Percentiles rank a stretch among this genome's conserved stretches.
phyloP scores from a whole-genome alignment of 2,888 invertebrate species.

The Cerastis rubricosa region DNA sequence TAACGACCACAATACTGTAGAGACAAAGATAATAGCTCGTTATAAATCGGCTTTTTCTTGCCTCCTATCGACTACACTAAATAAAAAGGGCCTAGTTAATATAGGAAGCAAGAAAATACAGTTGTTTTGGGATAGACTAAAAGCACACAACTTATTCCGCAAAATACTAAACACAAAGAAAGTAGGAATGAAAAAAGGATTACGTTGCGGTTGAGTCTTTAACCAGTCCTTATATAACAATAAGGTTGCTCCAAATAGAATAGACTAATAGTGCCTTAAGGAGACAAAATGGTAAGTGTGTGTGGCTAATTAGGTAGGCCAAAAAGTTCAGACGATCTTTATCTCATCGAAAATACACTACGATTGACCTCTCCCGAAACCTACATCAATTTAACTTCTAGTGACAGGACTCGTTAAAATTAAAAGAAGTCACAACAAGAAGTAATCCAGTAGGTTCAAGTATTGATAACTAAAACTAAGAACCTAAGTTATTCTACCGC shows the following conservation, averaged over 20 bases:
- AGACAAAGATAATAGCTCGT: constrained; percentile 45
- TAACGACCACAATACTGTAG: neutral
- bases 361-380: neutral
- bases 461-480: neutral
- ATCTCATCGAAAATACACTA: neutral
- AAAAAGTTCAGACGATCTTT: neutral
- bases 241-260: neutral
- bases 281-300: too few species aligned
- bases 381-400: neutral
- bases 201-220: neutral
- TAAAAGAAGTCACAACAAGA: neutral
- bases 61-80: constrained; percentile 64
- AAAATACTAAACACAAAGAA: neutral
- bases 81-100: neutral
- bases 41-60: constrained; percentile 72
- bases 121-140: neutral
- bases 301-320: neutral
- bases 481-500: too few species aligned
- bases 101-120: neutral
- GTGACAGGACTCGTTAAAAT: neutral
- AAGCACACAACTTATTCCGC: too few species aligned
- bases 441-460: neutral
- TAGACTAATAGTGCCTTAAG: neutral
- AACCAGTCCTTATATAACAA: neutral
- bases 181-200: neutral